phyloP scores from a whole-genome alignment of 2,888 invertebrate genomes.

The Sisyra nigra region DNA sequence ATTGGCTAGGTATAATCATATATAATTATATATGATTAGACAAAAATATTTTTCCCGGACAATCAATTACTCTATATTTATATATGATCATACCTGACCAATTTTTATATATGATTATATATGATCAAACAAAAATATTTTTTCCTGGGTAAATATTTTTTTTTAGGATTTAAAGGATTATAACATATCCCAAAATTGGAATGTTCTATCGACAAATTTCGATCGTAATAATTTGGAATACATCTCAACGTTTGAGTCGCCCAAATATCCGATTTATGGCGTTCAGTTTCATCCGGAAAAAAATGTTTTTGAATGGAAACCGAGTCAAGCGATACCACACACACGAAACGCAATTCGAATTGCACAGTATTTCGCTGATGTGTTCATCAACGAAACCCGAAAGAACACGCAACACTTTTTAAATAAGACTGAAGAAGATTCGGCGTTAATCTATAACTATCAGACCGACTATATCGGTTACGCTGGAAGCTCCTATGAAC shows the following conservation, averaged over 20 bases:
- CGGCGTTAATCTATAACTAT: conserved; percentile 56
- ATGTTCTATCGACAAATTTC: conserved; percentile 48
- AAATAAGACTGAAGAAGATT: conserved; percentile 27
- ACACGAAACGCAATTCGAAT: conserved; percentile 39
- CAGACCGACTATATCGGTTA: conserved; percentile 40
- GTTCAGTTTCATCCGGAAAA: conserved; percentile 90
- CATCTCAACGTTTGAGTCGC: conserved; percentile 63
- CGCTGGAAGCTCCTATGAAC: conserved; percentile 37
- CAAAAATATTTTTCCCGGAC: no score
- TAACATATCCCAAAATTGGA: conserved; percentile 45
- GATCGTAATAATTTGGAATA: conserved; percentile 50
- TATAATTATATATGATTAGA: no score
- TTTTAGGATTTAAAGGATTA: conserved; percentile 33
- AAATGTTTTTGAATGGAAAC: conserved; percentile 59
- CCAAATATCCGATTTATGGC: conserved; percentile 63
- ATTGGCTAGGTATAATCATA: no score
- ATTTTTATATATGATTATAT: no score
- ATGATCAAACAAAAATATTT: no score
- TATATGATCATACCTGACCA: no score
- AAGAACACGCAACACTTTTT: conserved; percentile 43
- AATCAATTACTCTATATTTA: no score
- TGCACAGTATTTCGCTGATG: conserved; percentile 63
- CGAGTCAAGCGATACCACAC: conserved; percentile 45
- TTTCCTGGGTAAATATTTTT: conserved; percentile 4
- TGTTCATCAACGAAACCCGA: conserved; percentile 63